Conservation (phyloP, 2,888 invertebrate genomes). For the Orchestes rusci region DNA sequence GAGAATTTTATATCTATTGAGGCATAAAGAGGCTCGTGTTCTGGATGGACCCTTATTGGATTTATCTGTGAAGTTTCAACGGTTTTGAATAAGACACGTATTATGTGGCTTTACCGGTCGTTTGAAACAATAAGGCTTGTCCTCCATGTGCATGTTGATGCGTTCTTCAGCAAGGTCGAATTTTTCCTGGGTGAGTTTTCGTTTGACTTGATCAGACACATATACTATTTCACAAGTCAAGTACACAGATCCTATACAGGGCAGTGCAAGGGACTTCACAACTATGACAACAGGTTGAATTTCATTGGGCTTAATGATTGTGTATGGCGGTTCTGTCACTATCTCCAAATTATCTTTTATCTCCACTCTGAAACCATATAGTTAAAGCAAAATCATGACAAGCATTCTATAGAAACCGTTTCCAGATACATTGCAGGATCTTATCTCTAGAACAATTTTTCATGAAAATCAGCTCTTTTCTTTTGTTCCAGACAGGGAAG, state of each 20-base stretch:
- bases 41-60: constrained; percentile 31
- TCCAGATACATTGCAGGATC: constrained; percentile 41
- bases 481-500: constrained; percentile 35
- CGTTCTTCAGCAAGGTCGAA: constrained; percentile 26
- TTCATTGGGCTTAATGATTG: constrained; percentile 39
- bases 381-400: constrained; percentile 2
- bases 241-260: constrained; percentile 34
- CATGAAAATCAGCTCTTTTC: constrained; percentile 40
- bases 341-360: constrained; percentile 26
- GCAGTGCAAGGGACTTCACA: constrained; percentile 35
- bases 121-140: constrained; percentile 4
- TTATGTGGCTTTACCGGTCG: constrained; percentile 36
- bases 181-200: constrained; percentile 36
- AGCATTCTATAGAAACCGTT: too few relatives aligned
- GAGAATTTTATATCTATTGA: constrained; percentile 35
- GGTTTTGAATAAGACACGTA: too few relatives aligned
- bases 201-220: constrained; percentile 37
- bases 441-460: constrained; percentile 38
- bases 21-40: constrained; percentile 34
- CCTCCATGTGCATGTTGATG: constrained; percentile 37
- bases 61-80: too few relatives aligned
- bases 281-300: constrained; percentile 37
- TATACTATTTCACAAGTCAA: constrained; percentile 41
- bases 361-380: constrained; percentile 21
- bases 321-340: constrained; percentile 25